Percentiles rank a stretch among this genome's conserved stretches.
Evolutionary conservation across 2,888 invertebrate species (phyloP).

Genomic region (Heliconius cydno): DNA sequence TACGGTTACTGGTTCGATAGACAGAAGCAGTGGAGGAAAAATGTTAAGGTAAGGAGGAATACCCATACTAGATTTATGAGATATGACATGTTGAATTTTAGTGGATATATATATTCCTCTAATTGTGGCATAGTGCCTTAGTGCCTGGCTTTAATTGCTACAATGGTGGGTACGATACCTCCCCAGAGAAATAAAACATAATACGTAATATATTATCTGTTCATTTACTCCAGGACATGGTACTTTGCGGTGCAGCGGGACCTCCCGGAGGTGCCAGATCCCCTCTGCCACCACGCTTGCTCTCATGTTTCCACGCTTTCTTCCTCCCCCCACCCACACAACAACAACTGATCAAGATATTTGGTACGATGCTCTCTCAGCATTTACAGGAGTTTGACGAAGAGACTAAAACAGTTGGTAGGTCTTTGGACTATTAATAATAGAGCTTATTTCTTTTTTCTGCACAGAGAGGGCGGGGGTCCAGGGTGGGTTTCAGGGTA

Average conservation of each 20-base stretch:
- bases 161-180: too few species aligned
- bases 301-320: slow-evolving; percentile 93
- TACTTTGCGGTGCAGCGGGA: slow-evolving; percentile 91
- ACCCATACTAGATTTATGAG: too few species aligned
- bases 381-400: slow-evolving; percentile 90
- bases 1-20: slow-evolving; percentile 96
- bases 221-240: slow-evolving; percentile 84
- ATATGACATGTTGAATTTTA: too few species aligned
- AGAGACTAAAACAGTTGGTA: slow-evolving; percentile 89
- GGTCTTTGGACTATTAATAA: slow-evolving; percentile 37
- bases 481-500: background rate
- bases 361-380: slow-evolving; percentile 92
- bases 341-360: slow-evolving; percentile 90
- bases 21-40: slow-evolving; percentile 89
- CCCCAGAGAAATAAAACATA: too few species aligned
- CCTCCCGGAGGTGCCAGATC: slow-evolving; percentile 95
- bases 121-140: too few species aligned
- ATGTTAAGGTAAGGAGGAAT: slow-evolving; percentile 83
- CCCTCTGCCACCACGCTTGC: slow-evolving; percentile 89
- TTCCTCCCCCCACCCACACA: slow-evolving; percentile 86
- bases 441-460: too few species aligned
- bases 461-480: too few species aligned
- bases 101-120: too few species aligned
- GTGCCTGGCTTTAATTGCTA: too few species aligned
- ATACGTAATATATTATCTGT: too few species aligned